Evolutionary conservation across 2,797 vertebrate genomes (phyloP), one percentile per base, ranked within the genome.

Genomic region (Microchirus variegatus): DNA sequence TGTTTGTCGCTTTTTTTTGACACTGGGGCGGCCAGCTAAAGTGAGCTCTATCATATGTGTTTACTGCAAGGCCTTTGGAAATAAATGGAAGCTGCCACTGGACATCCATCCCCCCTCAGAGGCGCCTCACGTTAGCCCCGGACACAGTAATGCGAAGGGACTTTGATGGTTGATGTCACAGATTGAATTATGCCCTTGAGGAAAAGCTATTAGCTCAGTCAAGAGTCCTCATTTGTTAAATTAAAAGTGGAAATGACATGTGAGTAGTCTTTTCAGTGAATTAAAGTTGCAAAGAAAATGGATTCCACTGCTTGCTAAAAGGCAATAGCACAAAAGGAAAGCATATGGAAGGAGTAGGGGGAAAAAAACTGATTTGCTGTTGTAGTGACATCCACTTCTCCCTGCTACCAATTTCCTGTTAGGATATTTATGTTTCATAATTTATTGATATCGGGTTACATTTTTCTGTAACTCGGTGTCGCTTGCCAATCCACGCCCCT

Each of bases 161-260:
- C 93, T 92, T 93, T 94, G 92, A 93, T 92, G 92, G 91, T 91
- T 91, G 89, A 94, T 89, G 89, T 91, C 73, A 69, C 88, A 89
- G 91, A 94, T 93, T 93, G 88, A 93, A 94, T 94, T 94, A 94
- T 91, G 90, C 80, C 91, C 91, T 91, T 87, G 92, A 93, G 92
- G 91, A 93, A 93, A 93, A 93, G 90, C 93, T 92, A 94, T 94
- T 93, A 93, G 92, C 90, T 88, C 83, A 87, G 92, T 92, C 90
- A 91, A 90, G 88, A 91, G 90, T 84, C 85, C 81, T 93, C 92
- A 89, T 93, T 92, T 92, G 91, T 89, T 89, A 92, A 94, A 94
- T 94, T 91, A 94, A 93, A 93, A 93, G 91, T 93, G 92, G 92
- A 93, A 93, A 93, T 91, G 92, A 91, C 92, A 92, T 92, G 88